Evolutionary conservation across 2,113 vertebrate genomes (phyloP), one percentile per base, ranked within the genome.

Genomic region (Anser brachyrhynchus): DNA sequence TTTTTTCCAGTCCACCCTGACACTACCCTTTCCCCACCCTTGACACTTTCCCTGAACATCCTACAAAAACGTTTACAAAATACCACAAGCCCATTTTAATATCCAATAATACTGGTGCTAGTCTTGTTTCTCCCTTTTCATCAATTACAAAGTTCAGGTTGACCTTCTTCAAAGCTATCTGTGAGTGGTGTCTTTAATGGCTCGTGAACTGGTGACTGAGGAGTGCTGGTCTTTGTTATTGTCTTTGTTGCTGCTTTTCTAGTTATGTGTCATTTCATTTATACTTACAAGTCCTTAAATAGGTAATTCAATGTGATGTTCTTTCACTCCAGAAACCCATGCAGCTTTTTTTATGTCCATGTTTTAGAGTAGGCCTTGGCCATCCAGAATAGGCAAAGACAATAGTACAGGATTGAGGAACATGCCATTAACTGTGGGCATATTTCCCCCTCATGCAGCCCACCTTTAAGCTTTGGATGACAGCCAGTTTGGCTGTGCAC

Each of bases 391-490:
- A 8, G 8, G 14, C 7, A 46, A 61, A 57, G 51, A 55, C 39
- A 61, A 29, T 4, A 8, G 15, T 31, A 5, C 10, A n/a, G 7
- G 10, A 66, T 73, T 84, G 19, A 81, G n/a, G 37, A 95, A 71
- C 14, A 29, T 0, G 0, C 6, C 79, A 12, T 28, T 58, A 39
- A 55, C 7, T 21, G 2, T 3, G 4, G n/a, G 11, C 10, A 28
- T 8, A 17, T 78, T 43, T 35, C 25, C 11, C n/a, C 10, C 58
- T 29, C 61, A 57, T 54, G 29, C 26, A 19, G 8, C 11, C 28
- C 41, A 46, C 17, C 8, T 49, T 2, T 28, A n/a, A 61, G 16
- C 8, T 91, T 62, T 31, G 11, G 17, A 57, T 64, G 46, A 21
- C 51, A 35, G 3, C 12, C 19, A 69, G 25, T 46, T 51, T 11